Evolutionary conservation across 2,888 invertebrate species (phyloP), one percentile per base, ranked within the genome.

Genomic region (Busseola fusca): DNA sequence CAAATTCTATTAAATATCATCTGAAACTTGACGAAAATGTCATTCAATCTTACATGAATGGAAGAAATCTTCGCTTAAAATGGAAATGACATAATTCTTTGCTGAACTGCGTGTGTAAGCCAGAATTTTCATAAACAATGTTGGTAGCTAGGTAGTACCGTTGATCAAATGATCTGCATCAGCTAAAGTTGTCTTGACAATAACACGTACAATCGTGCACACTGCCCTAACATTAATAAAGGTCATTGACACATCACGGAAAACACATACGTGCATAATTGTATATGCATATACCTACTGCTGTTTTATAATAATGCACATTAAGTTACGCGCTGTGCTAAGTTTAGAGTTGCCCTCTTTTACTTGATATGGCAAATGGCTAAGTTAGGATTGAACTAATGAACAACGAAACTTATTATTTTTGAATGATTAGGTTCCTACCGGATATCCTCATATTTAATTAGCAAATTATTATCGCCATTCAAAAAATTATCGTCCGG

Each of bases 241-340:
- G 91, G 90, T 91, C 92, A 83, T 84, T 90, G 92, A 90, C 92
- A 80, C 78, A 84, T 85, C 81, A 76, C 91, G 91, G 91, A 91
- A 91, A 88, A 89, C 80, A 67, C 56, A 73, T 64, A 65, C 71
- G 57, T 76, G 74, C 75, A 82, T 69, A 70, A 78, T 79, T 80
- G 62, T 82, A 63, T 67, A 78, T 62, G 57, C 67, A 50, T 50
- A 65, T 60, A 71, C 56, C 52, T 50, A 69, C 56, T 30, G 59
- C 42, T 68, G 60, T 68, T 77, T 64, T 68, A 72, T 72, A 69
- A 64, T 69, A 63, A 60, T 52, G 59, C 56, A 65, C 40, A 60
- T 52, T 34, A 54, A 69, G 30, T 72, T 63, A 56, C 59, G 66
- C 42, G 50, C 48, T 57, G 65, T 37, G 76, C 76, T 80, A 66